Evolutionary conservation across 2,888 invertebrate species (phyloP).

Genomic region (Encarsia formosa): DNA sequence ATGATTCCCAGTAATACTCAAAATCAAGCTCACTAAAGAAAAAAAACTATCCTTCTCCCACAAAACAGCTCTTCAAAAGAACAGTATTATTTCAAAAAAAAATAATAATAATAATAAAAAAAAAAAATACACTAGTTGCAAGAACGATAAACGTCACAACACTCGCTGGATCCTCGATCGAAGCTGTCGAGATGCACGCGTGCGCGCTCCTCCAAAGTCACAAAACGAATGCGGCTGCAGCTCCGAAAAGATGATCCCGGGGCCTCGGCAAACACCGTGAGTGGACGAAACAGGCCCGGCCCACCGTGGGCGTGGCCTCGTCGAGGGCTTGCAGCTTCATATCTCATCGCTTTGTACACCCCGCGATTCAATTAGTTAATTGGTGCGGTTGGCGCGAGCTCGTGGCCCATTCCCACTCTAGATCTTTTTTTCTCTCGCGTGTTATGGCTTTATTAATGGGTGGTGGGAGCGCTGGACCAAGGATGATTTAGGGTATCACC

Average conservation of each 20-base stretch:
- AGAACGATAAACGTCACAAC: too few species aligned
- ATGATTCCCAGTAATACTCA: slow-evolving; percentile 9
- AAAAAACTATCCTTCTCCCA: background rate
- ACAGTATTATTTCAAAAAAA: too few species aligned
- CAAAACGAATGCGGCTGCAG: slow-evolving; percentile 29
- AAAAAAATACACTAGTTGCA: too few species aligned
- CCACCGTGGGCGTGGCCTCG: slow-evolving; percentile 28
- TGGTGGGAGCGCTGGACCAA: background rate
- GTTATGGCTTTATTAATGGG: too few species aligned
- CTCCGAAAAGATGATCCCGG: too few species aligned
- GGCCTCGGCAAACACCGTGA: slow-evolving; percentile 10
- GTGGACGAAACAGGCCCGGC: slow-evolving; percentile 21
- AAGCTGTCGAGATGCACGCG: too few species aligned
- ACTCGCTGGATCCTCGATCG: too few species aligned
- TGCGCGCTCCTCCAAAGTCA: slow-evolving; percentile 28
- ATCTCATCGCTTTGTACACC: too few species aligned
- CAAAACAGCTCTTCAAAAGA: background rate
- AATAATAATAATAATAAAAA: too few species aligned
- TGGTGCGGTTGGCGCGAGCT: slow-evolving; percentile 27
- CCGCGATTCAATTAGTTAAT: slow-evolving; percentile 47
- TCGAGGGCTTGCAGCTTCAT: too few species aligned
- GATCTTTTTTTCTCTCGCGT: too few species aligned
- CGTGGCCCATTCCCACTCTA: too few species aligned
- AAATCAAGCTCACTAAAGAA: background rate
- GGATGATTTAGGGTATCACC: slow-evolving; percentile 15